Evolutionary conservation across 2,888 invertebrate species (phyloP).

Genomic region (Mythimna ferrago): DNA sequence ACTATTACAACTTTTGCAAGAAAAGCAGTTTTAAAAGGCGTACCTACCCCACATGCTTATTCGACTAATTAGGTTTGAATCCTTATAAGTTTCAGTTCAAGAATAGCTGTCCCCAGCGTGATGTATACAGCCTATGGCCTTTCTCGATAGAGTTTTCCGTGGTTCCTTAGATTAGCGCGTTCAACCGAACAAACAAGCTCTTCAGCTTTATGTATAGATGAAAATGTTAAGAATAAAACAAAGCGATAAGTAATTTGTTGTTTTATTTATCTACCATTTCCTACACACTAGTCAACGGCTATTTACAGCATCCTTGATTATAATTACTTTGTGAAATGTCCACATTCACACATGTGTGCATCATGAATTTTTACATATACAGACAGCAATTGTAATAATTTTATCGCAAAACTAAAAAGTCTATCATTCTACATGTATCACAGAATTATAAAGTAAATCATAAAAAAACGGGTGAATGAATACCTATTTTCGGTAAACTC

Average conservation of each 20-base stretch:
- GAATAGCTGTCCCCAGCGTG: background rate
- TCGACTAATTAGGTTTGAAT: no score
- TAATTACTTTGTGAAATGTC: constrained; percentile 63
- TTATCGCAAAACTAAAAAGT: constrained; percentile 44
- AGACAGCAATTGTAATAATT: constrained; percentile 41
- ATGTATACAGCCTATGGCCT: no score
- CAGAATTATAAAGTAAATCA: constrained; percentile 62
- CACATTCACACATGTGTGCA: constrained; percentile 23
- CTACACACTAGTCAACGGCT: constrained; percentile 89
- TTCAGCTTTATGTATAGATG: background rate
- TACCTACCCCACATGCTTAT: no score
- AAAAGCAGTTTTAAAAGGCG: no score
- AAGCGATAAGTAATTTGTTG: constrained; percentile 59
- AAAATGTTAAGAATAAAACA: constrained; percentile 62
- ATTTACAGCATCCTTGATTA: constrained; percentile 82
- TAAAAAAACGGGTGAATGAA: constrained; percentile 41
- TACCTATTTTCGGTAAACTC: constrained; percentile 57
- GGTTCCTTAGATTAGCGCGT: no score
- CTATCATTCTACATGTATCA: constrained; percentile 64
- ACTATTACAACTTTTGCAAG: no score
- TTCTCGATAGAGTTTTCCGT: no score
- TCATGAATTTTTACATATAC: constrained; percentile 53
- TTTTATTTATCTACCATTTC: constrained; percentile 81
- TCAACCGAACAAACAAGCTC: no score
- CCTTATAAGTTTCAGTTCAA: no score